These are phyloP conservation scores for Papilio dardanus DNA, from an alignment of 1,140 invertebrate genomes.

Conservation along the genomic window DNA sequence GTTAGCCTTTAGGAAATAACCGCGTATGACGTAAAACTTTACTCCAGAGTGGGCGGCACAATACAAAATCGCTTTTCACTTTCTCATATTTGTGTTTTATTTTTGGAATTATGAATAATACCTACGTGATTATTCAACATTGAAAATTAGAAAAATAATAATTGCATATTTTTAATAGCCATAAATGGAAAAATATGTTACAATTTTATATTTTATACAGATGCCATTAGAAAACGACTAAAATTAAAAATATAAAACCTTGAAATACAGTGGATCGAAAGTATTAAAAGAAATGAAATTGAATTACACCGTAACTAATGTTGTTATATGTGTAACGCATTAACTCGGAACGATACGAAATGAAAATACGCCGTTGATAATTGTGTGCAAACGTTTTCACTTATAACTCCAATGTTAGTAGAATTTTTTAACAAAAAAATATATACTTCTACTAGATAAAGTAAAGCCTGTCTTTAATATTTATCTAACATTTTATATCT, in stretches of 20 bases:
- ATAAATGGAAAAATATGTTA: background rate
- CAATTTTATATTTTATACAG: background rate
- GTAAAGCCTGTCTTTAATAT: background rate
- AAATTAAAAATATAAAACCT: slow-evolving; percentile 4
- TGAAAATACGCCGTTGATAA: slow-evolving; percentile 13
- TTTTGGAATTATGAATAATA: slow-evolving; percentile 12
- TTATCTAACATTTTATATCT: too few relatives aligned
- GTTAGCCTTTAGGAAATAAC: background rate
- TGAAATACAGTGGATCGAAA: background rate
- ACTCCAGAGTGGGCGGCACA: slow-evolving; percentile 7
- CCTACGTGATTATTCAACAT: slow-evolving; percentile 6
- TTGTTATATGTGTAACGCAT: slow-evolving; percentile 9
- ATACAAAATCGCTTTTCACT: slow-evolving; percentile 10
- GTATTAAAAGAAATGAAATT: slow-evolving; percentile 25
- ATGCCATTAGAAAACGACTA: background rate
- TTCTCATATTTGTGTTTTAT: slow-evolving; percentile 23
- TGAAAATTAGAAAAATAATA: slow-evolving; percentile 1
- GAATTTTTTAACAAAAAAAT: background rate
- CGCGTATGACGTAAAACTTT: background rate
- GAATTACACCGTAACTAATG: slow-evolving; percentile 22
- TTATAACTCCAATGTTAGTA: background rate
- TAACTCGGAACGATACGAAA: slow-evolving; percentile 17
- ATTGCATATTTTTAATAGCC: background rate
- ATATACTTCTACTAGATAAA: background rate
- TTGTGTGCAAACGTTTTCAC: background rate